These are phyloP conservation scores for Synergus laeviventris DNA, from an alignment of 2,888 invertebrate genomes.

Conservation along the genomic window DNA sequence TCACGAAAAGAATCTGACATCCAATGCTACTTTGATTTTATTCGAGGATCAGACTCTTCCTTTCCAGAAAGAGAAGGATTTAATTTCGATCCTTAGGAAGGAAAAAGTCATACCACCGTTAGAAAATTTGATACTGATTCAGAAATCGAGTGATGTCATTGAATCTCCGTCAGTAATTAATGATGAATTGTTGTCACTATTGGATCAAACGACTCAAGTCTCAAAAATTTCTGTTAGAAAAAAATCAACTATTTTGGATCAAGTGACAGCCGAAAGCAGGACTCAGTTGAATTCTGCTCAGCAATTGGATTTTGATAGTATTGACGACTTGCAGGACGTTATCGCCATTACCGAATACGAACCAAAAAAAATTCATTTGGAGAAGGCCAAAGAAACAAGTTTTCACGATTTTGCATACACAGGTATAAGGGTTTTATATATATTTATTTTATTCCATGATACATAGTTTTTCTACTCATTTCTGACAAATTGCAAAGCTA, in stretches of 20 bases:
- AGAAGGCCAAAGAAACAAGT: slow-evolving; percentile 47
- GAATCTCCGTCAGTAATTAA: slow-evolving; percentile 39
- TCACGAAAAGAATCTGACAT: neutral
- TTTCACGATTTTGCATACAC: neutral
- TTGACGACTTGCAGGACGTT: slow-evolving; percentile 60
- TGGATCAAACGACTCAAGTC: neutral
- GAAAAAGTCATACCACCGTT: neutral
- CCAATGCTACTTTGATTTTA: neutral
- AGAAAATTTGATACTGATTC: neutral
- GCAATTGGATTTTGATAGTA: slow-evolving; percentile 51
- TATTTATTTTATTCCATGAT: neutral
- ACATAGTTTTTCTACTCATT: no score
- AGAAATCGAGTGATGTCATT: neutral
- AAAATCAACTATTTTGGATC: neutral
- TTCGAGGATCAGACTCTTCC: neutral
- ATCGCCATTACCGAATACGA: slow-evolving; percentile 63
- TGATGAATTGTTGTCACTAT: slow-evolving; percentile 11
- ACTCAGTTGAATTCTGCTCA: slow-evolving; percentile 2
- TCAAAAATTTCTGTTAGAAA: neutral
- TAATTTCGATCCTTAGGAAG: neutral
- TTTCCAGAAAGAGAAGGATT: neutral
- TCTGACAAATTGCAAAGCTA: no score
- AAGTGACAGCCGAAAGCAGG: neutral
- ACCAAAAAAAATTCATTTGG: slow-evolving; percentile 61
- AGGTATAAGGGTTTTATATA: neutral